Evolutionary conservation across 2,888 invertebrate genomes (phyloP), one percentile per base, ranked within the genome.

Genomic region (Drosophila aldrichi): DNA sequence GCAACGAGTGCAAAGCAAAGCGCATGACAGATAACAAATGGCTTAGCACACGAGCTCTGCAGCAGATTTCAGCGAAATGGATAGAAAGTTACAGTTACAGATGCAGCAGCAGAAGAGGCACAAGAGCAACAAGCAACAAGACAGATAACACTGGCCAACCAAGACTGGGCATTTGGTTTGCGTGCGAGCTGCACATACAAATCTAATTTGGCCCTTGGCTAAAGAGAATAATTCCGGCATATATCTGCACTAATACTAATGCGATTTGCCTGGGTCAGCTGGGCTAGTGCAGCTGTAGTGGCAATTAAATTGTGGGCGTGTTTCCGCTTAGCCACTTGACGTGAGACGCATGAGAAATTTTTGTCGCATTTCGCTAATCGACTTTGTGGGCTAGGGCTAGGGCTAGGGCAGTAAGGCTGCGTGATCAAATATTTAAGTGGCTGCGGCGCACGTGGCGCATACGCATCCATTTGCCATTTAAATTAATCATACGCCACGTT

Each of bases 11-110:
- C 32, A 46, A 16, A 48, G 49, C 60, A 70, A 67, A 70, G 57
- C 70, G 65, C 74, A 72, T 70, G 79, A 79, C 84, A 89, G 69
- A 70, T 70, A 89, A 89, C 81, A 89, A 83, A 84, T 89, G 63
- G 81, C 20, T 59, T 48, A 40, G 20, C n/a, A 20, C 41, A 2
- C 36, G 36, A n/a, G 46, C 16, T 10, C 20, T 63, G 0, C 12
- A 43, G 18, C 32, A 51, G 41, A 22, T 18, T 18, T 32, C 7
- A 54, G 54, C 25, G 14, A 8, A n/a, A 14, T 1, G 7, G n/a
- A 10, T n/a, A 44, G 34, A 51, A 34, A 41, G 38, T 41, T 29
- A 55, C 18, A 41, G 55, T 32, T n/a, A 18, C 14, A 9, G 22
- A 44, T 3, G 10, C 9, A n/a, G n/a, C n/a, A n/a, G n/a, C n/a